Evolutionary conservation across 2,797 vertebrate genomes (phyloP).

Genomic region (Macroramphosus scolopax): DNA sequence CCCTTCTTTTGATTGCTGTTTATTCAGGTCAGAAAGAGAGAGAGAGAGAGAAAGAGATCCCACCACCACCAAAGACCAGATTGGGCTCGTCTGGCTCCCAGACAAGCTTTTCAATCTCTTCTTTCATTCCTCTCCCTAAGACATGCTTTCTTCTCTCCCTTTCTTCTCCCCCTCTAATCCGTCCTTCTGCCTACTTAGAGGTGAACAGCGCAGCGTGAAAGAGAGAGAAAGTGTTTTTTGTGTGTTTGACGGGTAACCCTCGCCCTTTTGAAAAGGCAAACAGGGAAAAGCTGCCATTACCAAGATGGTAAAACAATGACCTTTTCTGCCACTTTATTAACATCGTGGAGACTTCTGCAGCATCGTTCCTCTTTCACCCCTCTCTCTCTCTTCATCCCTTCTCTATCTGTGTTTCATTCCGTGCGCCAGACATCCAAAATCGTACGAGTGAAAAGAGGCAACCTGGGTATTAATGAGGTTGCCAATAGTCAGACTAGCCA

Average conservation of each 20-base stretch:
- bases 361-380: constrained; percentile 47
- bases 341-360: constrained; percentile 50
- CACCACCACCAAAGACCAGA: constrained; percentile 69
- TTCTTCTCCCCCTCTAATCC: constrained; percentile 66
- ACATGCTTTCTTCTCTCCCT: constrained; percentile 71
- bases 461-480: constrained; percentile 53
- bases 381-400: constrained; percentile 41
- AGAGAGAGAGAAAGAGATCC: constrained; percentile 39
- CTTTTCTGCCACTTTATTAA: constrained; percentile 72
- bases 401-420: constrained; percentile 53
- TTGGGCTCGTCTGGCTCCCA: constrained; percentile 66
- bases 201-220: constrained; percentile 70
- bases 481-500: constrained; percentile 46
- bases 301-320: constrained; percentile 66
- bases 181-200: constrained; percentile 74
- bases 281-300: constrained; percentile 76
- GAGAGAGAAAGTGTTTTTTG: constrained; percentile 72
- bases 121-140: constrained; percentile 69
- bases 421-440: constrained; percentile 38
- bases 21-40: constrained; percentile 68
- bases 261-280: constrained; percentile 71
- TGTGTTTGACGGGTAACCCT: constrained; percentile 74
- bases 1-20: constrained; percentile 68
- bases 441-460: constrained; percentile 41
- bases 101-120: constrained; percentile 68